Evolutionary conservation across 2,888 invertebrate genomes (phyloP).

Genomic region (Metalampra italica): DNA sequence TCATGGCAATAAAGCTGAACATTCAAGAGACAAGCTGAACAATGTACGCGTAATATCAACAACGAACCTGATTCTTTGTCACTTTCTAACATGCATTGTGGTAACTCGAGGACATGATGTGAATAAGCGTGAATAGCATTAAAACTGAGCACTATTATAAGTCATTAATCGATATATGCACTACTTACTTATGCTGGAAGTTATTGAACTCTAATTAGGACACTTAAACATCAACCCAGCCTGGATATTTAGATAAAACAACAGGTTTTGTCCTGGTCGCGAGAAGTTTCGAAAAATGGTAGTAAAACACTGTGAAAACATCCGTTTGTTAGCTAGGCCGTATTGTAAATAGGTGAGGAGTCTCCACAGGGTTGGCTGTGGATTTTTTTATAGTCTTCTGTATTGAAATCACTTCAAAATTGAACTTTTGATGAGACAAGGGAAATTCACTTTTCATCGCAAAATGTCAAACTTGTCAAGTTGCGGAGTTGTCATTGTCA

Average conservation of each 20-base stretch:
- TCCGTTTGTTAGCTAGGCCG: not conserved
- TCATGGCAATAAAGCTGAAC: not conserved
- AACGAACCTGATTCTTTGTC: not conserved
- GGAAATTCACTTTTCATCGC: conserved; percentile 6
- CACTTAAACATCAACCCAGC: conserved; percentile 34
- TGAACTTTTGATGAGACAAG: conserved; percentile 4
- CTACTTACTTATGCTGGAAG: conserved; percentile 10
- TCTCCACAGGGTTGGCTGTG: not conserved
- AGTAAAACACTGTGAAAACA: not conserved
- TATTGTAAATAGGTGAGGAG: not conserved
- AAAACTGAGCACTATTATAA: not conserved
- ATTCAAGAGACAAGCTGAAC: not conserved
- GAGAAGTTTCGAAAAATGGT: conserved; percentile 6
- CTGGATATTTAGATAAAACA: conserved; percentile 29
- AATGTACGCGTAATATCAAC: not conserved
- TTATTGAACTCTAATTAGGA: conserved; percentile 53
- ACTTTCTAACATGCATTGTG: not conserved
- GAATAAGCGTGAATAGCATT: too few relatives aligned
- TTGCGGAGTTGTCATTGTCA: not conserved
- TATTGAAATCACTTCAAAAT: conserved; percentile 6
- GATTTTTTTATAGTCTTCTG: not conserved
- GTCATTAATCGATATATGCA: not conserved
- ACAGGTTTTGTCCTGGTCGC: conserved; percentile 17
- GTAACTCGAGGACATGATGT: not conserved
- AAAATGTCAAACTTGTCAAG: conserved; percentile 8